Base-by-base conservation (phyloP, 2,113 vertebrate species). In the Colius striatus region DNA sequence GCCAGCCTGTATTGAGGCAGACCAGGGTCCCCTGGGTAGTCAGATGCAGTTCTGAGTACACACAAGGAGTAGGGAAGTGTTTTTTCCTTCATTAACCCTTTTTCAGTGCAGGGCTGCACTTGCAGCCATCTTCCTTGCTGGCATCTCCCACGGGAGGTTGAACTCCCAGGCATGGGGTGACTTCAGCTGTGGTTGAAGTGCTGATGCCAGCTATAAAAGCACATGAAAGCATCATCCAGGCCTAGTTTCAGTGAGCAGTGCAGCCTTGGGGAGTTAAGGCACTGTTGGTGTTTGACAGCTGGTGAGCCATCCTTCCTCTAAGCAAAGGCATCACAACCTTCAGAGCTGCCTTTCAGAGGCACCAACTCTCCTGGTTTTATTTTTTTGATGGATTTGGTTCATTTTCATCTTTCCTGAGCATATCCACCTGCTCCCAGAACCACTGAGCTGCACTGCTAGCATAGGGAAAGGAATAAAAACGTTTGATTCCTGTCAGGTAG, bases 11-110 rank as follows among this genome's bases (percentile, higher is more conserved):
- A 29, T 10, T 65, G 45, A 51, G 48, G n/a, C 1, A 3, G 38
- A 20, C 32, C 11, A 11, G 63, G 25, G 38, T 18, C 23, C 4
- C 0, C 0, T 21, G 22, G 3, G 45, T 36, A 27, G 23, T 23
- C 11, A 11, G 50, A 57, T 21, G 19, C 18, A 41, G 25, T 58
- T 68, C 30, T 1, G 20, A 45, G 19, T 13, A 18, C 10, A 6
- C 36, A 10, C 13, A 30, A 43, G 43, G 12, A 53, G n/a, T 5
- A 43, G 36, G 47, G 4, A 92, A 43, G 20, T 45, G 34, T 1
- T 50, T 14, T 14, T 53, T 65, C 50, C 60, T 48, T 66, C 9
- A 21, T 34, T 50, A 77, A 54, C 13, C 9, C 3, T 10, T 57
- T 73, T 32, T 55, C 58, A 62, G 47, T 27, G 48, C 32, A 62